These are phyloP conservation scores for Drosophila watanabei DNA, from an alignment of 1,140 invertebrate species.

Conservation along the genomic window DNA sequence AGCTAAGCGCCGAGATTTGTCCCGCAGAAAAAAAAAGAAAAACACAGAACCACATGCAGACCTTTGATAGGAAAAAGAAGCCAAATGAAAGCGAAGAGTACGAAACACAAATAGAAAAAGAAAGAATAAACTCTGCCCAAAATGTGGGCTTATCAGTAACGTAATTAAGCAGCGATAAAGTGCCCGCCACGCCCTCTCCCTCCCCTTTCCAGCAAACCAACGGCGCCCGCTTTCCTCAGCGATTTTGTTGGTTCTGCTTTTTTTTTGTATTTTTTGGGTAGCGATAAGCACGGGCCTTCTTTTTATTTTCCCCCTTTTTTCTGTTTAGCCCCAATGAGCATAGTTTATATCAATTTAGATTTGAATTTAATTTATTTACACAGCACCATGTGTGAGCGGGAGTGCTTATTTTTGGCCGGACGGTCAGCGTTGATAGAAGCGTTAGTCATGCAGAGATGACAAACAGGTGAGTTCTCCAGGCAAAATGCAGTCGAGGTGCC, in stretches of 20 bases:
- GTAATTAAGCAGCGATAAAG: conserved; percentile 81
- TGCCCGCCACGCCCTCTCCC: conserved; percentile 48
- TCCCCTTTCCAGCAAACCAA: conserved; percentile 21
- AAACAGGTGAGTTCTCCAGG: conserved; percentile 14
- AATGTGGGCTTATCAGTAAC: conserved; percentile 78
- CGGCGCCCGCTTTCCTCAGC: conserved; percentile 38
- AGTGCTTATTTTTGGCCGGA: conserved; percentile 64
- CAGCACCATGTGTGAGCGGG: conserved; percentile 49
- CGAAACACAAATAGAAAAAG: conserved; percentile 33
- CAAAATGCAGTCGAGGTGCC: background rate
- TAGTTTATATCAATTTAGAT: conserved; percentile 80
- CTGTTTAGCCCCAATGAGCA: conserved; percentile 42
- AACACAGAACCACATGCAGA: conserved; percentile 12
- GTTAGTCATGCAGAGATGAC: conserved; percentile 58
- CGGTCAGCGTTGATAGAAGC: conserved; percentile 56
- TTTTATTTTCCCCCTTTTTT: conserved; percentile 20
- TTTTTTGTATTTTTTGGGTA: background rate
- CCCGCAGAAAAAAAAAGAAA: conserved; percentile 28
- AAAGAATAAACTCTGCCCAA: conserved; percentile 45
- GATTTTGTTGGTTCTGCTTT: conserved; percentile 13
- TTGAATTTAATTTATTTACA: conserved; percentile 84
- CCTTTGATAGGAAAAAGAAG: conserved; percentile 57
- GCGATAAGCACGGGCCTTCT: conserved; percentile 66
- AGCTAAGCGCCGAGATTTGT: conserved; percentile 40
- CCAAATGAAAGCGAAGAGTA: conserved; percentile 21